phyloP scores from a whole-genome alignment of 2,888 invertebrate genomes.

The Eristalis intricaria region DNA sequence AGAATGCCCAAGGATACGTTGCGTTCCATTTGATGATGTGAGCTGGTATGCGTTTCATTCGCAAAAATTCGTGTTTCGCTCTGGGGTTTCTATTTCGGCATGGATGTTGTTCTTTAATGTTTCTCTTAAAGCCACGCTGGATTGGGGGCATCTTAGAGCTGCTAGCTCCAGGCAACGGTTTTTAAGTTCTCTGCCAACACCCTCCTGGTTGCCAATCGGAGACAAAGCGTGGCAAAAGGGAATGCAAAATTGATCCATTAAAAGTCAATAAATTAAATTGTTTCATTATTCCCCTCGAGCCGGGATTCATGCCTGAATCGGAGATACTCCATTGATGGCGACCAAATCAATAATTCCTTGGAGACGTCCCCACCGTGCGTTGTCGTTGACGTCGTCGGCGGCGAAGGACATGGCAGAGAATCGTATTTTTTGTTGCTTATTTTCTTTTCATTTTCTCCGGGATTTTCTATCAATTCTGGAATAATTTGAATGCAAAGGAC shows the following conservation, averaged over 20 bases:
- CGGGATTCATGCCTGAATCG: neutral
- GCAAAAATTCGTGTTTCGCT: slow-evolving; percentile 4
- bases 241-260: slow-evolving; percentile 58
- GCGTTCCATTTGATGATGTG: neutral
- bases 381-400: too few species aligned
- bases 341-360: slow-evolving; percentile 21
- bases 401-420: neutral
- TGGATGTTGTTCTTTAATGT: neutral
- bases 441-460: neutral
- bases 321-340: neutral
- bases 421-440: neutral
- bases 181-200: neutral
- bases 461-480: neutral
- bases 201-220: neutral
- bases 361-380: neutral
- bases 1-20: slow-evolving; percentile 5
- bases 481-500: neutral
- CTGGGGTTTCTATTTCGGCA: slow-evolving; percentile 5
- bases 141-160: neutral
- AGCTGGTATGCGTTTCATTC: slow-evolving; percentile 21
- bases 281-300: neutral
- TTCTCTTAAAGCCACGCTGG: neutral
- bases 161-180: neutral
- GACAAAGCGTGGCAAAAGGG: neutral
- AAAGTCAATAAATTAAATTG: slow-evolving; percentile 55